These are phyloP conservation scores for Pitta sordida DNA, from an alignment of 2,113 vertebrate genomes.

Conservation along the genomic window DNA sequence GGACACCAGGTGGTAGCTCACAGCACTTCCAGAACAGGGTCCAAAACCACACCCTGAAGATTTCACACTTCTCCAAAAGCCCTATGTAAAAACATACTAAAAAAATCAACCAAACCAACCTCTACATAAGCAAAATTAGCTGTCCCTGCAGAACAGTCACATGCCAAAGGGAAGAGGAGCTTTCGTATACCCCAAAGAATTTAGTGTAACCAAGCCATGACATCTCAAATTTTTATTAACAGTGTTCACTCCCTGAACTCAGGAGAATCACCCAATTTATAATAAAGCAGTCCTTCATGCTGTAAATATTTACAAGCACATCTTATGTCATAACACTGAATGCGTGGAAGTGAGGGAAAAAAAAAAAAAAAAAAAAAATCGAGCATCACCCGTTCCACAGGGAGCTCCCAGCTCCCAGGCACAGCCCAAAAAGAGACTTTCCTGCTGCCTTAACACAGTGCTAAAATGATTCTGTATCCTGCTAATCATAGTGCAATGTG, in stretches of 20 bases:
- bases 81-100: background rate
- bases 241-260: background rate
- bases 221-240: background rate
- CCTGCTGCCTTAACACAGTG: background rate
- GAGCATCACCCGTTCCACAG: background rate
- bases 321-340: background rate
- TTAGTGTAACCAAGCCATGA: background rate
- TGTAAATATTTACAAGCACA: background rate
- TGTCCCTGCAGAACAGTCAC: background rate
- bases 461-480: background rate
- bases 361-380: too few relatives aligned
- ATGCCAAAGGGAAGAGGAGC: background rate
- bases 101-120: too few relatives aligned
- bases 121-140: background rate
- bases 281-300: background rate
- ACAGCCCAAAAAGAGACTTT: background rate
- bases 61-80: background rate
- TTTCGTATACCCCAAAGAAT: background rate
- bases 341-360: background rate
- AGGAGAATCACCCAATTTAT: background rate
- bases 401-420: background rate
- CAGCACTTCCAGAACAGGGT: background rate
- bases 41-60: background rate
- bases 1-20: background rate
- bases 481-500: background rate